Conservation (phyloP, 2,888 invertebrate species). For the Drosophila cognata region DNA sequence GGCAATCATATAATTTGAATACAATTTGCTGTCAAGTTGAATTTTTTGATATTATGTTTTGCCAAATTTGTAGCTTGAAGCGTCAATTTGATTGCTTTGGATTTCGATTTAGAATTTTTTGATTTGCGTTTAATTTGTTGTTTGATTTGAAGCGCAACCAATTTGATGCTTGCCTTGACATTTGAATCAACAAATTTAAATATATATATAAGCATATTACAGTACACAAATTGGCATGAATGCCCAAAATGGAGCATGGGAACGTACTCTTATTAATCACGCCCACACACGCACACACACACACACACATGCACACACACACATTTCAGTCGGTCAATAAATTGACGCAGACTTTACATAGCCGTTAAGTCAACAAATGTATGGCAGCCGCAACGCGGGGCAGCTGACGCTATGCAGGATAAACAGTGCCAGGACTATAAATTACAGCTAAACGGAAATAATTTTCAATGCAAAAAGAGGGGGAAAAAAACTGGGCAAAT, state of each 20-base stretch:
- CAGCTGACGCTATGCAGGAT: slow-evolving; percentile 36
- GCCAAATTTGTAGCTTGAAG: slow-evolving; percentile 54
- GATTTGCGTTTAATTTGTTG: slow-evolving; percentile 25
- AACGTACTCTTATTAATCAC: slow-evolving; percentile 46
- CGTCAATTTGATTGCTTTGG: slow-evolving; percentile 44
- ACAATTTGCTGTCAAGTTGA: slow-evolving; percentile 32
- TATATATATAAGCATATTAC: background rate
- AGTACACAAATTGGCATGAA: background rate
- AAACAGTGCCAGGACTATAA: slow-evolving; percentile 58
- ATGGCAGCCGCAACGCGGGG: slow-evolving; percentile 25
- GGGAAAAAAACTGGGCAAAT: slow-evolving; percentile 15
- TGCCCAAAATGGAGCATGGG: slow-evolving; percentile 34
- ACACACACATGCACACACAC: slow-evolving; percentile 11
- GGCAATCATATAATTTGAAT: slow-evolving; percentile 44
- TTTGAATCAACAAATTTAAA: slow-evolving; percentile 26
- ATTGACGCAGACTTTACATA: slow-evolving; percentile 75
- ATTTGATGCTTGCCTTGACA: slow-evolving; percentile 52
- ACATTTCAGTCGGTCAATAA: slow-evolving; percentile 57
- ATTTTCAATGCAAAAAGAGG: slow-evolving; percentile 47
- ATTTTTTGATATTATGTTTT: slow-evolving; percentile 15
- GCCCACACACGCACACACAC: slow-evolving; percentile 39
- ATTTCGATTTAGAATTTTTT: slow-evolving; percentile 13
- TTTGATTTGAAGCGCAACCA: slow-evolving; percentile 49
- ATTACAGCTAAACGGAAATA: slow-evolving; percentile 77
- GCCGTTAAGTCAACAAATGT: slow-evolving; percentile 72